These are phyloP conservation scores for Propithecus perrieri DNA, from an alignment of 2,797 vertebrate genomes.

Conservation along the genomic window DNA sequence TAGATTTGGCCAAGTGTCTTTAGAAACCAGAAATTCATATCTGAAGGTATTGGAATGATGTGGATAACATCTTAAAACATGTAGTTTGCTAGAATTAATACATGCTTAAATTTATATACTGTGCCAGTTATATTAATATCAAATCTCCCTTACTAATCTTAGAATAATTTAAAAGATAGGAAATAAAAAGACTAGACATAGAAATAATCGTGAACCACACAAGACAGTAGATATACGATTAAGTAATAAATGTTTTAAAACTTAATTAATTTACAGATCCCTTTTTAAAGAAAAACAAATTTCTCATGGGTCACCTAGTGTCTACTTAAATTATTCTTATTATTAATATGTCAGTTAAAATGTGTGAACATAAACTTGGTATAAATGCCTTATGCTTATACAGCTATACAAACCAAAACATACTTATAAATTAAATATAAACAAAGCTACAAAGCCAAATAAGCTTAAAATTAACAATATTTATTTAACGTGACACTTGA, in stretches of 20 bases:
- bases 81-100: not conserved
- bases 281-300: not conserved
- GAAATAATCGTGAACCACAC: not conserved
- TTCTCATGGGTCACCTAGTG: not conserved
- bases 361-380: not conserved
- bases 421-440: not conserved
- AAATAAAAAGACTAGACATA: not conserved
- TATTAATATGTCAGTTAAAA: not conserved
- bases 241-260: conserved; percentile 15
- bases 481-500: not conserved
- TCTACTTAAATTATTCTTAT: conserved; percentile 30
- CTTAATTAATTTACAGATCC: not conserved
- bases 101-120: conserved; percentile 21
- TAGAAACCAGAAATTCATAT: not conserved
- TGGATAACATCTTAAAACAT: not conserved
- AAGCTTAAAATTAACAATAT: conserved; percentile 2
- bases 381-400: not conserved
- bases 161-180: conserved; percentile 26
- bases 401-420: not conserved
- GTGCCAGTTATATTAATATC: not conserved
- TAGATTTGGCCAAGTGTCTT: not conserved
- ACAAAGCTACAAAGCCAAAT: not conserved
- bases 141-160: not conserved
- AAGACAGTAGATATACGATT: not conserved
- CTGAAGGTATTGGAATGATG: not conserved